A percentile compares a stretch with the other conserved stretches of the same genome.
phyloP scores from a whole-genome alignment of 2,113 vertebrate genomes.

The Vulpes lagopus region DNA sequence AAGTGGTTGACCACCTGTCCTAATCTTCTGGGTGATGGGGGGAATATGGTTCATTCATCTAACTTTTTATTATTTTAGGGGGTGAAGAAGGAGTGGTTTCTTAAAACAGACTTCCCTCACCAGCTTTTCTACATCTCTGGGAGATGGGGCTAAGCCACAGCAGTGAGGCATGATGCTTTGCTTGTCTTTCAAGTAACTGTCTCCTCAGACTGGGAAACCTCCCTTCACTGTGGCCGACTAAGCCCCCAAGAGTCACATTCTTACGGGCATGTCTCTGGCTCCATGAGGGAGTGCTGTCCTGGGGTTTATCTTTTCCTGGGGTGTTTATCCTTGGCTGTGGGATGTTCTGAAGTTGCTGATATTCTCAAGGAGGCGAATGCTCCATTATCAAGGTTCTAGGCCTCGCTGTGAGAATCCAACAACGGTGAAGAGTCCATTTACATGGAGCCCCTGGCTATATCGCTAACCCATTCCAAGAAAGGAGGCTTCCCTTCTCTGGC shows the following conservation, averaged over 20 bases:
- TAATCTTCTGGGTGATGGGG: background rate
- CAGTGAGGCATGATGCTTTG: rapidly evolving
- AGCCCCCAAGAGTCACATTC: background rate
- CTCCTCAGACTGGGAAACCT: background rate
- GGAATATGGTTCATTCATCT: background rate
- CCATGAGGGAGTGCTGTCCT: background rate
- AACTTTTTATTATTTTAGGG: background rate
- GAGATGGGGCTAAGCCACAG: background rate
- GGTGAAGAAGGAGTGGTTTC: background rate
- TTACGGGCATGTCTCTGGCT: background rate
- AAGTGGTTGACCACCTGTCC: background rate
- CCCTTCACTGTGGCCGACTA: too few species aligned
- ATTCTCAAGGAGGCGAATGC: background rate
- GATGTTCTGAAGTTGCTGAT: background rate
- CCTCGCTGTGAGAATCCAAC: background rate
- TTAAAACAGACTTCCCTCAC: background rate
- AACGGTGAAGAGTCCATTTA: background rate
- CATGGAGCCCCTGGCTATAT: background rate
- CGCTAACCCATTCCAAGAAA: background rate
- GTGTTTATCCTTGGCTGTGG: background rate
- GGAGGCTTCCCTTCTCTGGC: background rate
- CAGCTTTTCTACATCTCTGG: background rate
- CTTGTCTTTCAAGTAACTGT: background rate
- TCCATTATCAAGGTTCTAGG: background rate
- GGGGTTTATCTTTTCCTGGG: background rate